Percentiles rank a stretch among this genome's conserved stretches.
phyloP scores from a whole-genome alignment of 2,888 invertebrate genomes.

The Pyrrhopygopsis socrates region DNA sequence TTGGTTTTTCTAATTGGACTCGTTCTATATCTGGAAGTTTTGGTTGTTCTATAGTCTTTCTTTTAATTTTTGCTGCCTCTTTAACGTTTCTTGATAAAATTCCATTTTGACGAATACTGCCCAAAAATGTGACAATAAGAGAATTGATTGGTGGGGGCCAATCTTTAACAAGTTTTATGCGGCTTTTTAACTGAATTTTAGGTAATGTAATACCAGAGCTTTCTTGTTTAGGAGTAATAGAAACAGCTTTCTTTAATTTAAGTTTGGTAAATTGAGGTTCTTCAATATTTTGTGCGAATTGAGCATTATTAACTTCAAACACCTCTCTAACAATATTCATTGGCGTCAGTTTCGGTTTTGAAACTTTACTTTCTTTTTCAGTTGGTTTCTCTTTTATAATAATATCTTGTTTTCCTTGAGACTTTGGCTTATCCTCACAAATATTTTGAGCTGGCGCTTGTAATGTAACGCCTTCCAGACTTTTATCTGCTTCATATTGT shows the following conservation, averaged over 20 bases:
- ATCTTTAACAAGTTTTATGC: constrained; percentile 95
- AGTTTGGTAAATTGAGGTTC: constrained; percentile 96
- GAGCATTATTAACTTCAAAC: constrained; percentile 95
- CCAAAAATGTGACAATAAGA: constrained; percentile 94
- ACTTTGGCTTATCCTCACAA: constrained; percentile 15
- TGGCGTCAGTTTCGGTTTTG: constrained; percentile 91
- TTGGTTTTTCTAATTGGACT: constrained; percentile 95
- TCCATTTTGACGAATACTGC: constrained; percentile 96
- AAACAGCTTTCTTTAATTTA: constrained; percentile 96
- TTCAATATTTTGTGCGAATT: constrained; percentile 96
- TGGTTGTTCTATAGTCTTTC: constrained; percentile 95
- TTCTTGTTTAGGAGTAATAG: constrained; percentile 93
- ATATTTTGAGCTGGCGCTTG: not conserved
- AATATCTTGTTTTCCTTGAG: constrained; percentile 35
- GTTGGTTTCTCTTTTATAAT: not conserved
- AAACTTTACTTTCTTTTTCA: not conserved
- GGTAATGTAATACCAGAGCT: constrained; percentile 93
- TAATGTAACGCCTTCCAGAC: not conserved
- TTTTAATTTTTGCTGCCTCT: constrained; percentile 96
- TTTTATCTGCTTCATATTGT: not conserved
- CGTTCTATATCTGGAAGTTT: constrained; percentile 95
- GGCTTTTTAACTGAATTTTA: constrained; percentile 97
- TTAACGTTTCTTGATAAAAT: constrained; percentile 97
- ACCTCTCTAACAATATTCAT: constrained; percentile 96
- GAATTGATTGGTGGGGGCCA: constrained; percentile 96